Conservation (phyloP, 2,888 invertebrate species). For the Hermaeophaga mercurialis region DNA sequence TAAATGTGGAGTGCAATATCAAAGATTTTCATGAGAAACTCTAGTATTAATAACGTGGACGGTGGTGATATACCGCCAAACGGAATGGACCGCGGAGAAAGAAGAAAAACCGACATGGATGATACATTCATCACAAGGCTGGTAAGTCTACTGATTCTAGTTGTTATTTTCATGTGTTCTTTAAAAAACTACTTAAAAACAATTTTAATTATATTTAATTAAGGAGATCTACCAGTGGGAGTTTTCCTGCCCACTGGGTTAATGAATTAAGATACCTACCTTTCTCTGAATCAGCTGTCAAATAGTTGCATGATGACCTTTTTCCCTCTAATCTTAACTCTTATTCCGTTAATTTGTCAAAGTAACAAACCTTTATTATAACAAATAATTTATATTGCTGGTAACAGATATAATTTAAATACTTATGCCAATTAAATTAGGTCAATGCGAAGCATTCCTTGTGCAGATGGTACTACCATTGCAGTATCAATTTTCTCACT, state of each 20-base stretch:
- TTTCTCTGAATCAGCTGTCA: conserved; percentile 23
- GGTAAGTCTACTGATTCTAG: conserved; percentile 56
- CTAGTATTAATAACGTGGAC: conserved; percentile 47
- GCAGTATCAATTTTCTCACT: neutral
- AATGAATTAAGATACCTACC: neutral
- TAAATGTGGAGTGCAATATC: conserved; percentile 58
- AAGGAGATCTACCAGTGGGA: neutral
- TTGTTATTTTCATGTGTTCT: neutral
- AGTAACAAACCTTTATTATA: too few relatives aligned
- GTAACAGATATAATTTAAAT: neutral
- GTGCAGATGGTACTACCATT: conserved; percentile 19
- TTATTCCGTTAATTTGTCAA: conserved; percentile 12
- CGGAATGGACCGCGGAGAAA: conserved; percentile 52
- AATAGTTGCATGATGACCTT: conserved; percentile 1
- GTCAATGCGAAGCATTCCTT: conserved; percentile 12
- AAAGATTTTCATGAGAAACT: conserved; percentile 56
- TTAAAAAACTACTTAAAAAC: neutral
- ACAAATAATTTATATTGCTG: conserved; percentile 16
- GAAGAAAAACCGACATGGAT: conserved; percentile 66
- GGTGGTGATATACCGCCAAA: conserved; percentile 44
- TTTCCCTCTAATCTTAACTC: neutral
- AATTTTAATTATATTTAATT: neutral
- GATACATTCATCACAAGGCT: conserved; percentile 69
- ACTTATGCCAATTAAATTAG: conserved; percentile 7
- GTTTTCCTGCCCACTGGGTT: neutral